Conservation (phyloP, 2,888 invertebrate species). For the Oxyscelio sp. region DNA sequence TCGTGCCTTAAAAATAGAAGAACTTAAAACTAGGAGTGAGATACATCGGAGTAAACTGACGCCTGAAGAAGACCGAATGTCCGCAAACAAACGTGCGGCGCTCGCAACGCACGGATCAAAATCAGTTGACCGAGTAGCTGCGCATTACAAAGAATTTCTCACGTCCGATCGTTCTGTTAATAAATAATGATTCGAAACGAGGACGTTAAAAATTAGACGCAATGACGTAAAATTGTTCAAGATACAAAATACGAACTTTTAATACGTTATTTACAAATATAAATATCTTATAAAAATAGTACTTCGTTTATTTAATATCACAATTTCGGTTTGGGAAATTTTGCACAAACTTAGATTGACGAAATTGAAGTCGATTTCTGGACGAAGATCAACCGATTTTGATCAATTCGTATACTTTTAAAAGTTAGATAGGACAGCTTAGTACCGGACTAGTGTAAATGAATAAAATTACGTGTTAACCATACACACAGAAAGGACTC, state of each 20-base stretch:
- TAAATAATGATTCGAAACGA: constrained; percentile 51
- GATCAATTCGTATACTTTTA: constrained; percentile 65
- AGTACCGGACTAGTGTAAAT: constrained; percentile 86
- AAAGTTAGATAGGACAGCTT: constrained; percentile 84
- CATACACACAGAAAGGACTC: constrained; percentile 70
- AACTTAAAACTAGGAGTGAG: constrained; percentile 72
- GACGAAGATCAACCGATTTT: constrained; percentile 64
- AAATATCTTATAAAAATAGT: constrained; percentile 57
- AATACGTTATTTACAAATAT: constrained; percentile 48
- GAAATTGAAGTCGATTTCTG: too few species aligned
- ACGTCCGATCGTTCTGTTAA: constrained; percentile 35
- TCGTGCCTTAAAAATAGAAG: constrained; percentile 45
- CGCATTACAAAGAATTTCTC: constrained; percentile 48
- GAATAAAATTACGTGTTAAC: constrained; percentile 69
- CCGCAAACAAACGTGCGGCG: constrained; percentile 46
- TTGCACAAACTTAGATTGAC: too few species aligned
- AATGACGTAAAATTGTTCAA: constrained; percentile 17
- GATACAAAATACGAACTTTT: background rate
- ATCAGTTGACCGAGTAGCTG: constrained; percentile 51
- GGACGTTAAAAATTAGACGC: constrained; percentile 34
- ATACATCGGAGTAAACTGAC: constrained; percentile 73
- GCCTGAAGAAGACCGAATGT: constrained; percentile 63
- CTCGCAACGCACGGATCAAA: constrained; percentile 60
- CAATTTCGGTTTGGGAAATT: constrained; percentile 47
- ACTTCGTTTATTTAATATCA: constrained; percentile 48